Evolutionary conservation across 2,797 vertebrate genomes (phyloP).

Genomic region (Oreochromis mossambicus): DNA sequence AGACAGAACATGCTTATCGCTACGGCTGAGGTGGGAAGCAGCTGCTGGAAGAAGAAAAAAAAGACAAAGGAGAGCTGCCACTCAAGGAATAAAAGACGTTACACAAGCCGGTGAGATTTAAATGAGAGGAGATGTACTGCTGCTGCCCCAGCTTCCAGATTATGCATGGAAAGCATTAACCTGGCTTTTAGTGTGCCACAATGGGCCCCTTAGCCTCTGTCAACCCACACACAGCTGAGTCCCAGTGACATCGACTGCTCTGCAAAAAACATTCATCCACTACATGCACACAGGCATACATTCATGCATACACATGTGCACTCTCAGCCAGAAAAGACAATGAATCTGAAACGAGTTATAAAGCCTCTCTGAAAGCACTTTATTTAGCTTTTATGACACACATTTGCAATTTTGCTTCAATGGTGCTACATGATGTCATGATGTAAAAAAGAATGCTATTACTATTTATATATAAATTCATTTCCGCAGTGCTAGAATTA

Average conservation of each 20-base stretch:
- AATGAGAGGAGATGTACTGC: conserved; percentile 54
- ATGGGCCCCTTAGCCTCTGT: conserved; percentile 48
- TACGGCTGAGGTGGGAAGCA: conserved; percentile 31
- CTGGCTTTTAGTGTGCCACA: conserved; percentile 64
- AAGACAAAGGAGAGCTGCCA: conserved; percentile 41
- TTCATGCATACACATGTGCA: not conserved
- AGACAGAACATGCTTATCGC: conserved; percentile 44
- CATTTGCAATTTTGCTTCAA: conserved; percentile 31
- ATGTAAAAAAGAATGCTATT: not conserved
- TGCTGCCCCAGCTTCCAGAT: conserved; percentile 53
- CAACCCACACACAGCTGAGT: conserved; percentile 63
- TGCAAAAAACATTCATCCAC: conserved; percentile 17
- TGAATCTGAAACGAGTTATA: conserved; percentile 32
- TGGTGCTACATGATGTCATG: not conserved
- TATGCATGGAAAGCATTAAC: conserved; percentile 67
- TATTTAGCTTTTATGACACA: conserved; percentile 43
- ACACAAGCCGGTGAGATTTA: conserved; percentile 57
- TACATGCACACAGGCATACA: not conserved
- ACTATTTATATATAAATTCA: conserved; percentile 27
- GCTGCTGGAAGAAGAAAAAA: conserved; percentile 5
- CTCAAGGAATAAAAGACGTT: conserved; percentile 62
- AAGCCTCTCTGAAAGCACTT: conserved; percentile 41
- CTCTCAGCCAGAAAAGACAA: conserved; percentile 30
- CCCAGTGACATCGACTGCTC: conserved; percentile 35
- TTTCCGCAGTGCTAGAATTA: not conserved